Percentiles rank a stretch among this genome's conserved stretches.
These are phyloP conservation scores for Deroptyus accipitrinus DNA, from an alignment of 2,113 vertebrate genomes.

Conservation along the genomic window DNA sequence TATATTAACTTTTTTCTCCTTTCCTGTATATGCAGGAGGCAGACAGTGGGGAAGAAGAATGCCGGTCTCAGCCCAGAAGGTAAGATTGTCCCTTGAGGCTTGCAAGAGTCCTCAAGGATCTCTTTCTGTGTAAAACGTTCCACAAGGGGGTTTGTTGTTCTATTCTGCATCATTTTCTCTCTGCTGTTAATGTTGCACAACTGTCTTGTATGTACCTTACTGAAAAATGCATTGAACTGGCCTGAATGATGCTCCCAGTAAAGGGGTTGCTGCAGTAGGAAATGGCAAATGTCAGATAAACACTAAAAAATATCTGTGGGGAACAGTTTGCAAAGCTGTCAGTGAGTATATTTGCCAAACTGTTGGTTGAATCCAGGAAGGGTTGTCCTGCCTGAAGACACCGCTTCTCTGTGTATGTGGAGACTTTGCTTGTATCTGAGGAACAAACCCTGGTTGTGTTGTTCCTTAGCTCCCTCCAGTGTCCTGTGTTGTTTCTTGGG, in stretches of 20 bases:
- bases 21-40: conserved; percentile 80
- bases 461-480: neutral
- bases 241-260: neutral
- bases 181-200: neutral
- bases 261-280: neutral
- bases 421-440: neutral
- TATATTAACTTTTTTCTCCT: conserved; percentile 48
- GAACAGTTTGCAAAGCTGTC: neutral
- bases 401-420: neutral
- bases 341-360: neutral
- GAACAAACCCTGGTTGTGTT: neutral
- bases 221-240: neutral
- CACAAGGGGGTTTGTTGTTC: neutral
- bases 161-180: neutral
- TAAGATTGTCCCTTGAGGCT: conserved; percentile 66
- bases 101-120: neutral
- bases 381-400: neutral
- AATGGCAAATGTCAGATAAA: neutral
- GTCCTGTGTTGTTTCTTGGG: neutral
- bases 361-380: neutral
- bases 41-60: conserved; percentile 93
- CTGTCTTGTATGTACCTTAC: neutral
- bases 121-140: neutral
- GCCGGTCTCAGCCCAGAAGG: conserved; percentile 91
- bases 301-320: neutral